Conservation (phyloP, 2,888 invertebrate species). For the Ferrisia virgata region DNA sequence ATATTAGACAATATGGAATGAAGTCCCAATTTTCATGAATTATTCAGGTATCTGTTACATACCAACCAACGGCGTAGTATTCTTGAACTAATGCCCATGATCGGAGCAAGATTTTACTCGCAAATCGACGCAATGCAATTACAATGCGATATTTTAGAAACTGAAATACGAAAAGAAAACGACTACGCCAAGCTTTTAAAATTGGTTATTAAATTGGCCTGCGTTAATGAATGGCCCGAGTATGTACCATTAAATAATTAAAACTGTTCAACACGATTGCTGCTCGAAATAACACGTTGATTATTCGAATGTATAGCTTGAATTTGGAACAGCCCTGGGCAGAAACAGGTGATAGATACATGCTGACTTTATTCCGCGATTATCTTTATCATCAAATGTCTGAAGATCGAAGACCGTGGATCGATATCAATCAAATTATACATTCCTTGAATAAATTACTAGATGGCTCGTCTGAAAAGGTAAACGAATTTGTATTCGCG, state of each 20-base stretch:
- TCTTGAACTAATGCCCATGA: constrained; percentile 98
- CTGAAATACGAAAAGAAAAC: constrained; percentile 86
- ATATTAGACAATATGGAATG: not conserved
- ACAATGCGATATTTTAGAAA: constrained; percentile 83
- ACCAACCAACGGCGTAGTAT: constrained; percentile 70
- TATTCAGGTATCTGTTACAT: constrained; percentile 69
- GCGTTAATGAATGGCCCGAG: constrained; percentile 96
- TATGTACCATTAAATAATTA: no score
- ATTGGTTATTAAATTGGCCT: constrained; percentile 83
- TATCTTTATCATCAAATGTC: constrained; percentile 95
- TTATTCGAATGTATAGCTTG: constrained; percentile 60
- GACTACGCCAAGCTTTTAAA: constrained; percentile 92
- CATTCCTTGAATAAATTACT: constrained; percentile 91
- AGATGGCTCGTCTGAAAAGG: constrained; percentile 75
- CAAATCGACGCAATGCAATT: constrained; percentile 88
- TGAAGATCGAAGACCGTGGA: constrained; percentile 89
- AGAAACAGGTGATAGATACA: constrained; percentile 96
- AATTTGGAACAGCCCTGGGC: constrained; percentile 93
- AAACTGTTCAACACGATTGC: no score
- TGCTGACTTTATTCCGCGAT: constrained; percentile 96
- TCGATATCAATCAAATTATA: constrained; percentile 93
- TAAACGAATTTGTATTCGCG: constrained; percentile 52
- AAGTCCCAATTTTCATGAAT: not conserved
- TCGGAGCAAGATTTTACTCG: constrained; percentile 93
- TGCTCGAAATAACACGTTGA: not conserved